These are phyloP conservation scores for Pangasius krempfi DNA, from an alignment of 2,797 vertebrate species.

Conservation along the genomic window DNA sequence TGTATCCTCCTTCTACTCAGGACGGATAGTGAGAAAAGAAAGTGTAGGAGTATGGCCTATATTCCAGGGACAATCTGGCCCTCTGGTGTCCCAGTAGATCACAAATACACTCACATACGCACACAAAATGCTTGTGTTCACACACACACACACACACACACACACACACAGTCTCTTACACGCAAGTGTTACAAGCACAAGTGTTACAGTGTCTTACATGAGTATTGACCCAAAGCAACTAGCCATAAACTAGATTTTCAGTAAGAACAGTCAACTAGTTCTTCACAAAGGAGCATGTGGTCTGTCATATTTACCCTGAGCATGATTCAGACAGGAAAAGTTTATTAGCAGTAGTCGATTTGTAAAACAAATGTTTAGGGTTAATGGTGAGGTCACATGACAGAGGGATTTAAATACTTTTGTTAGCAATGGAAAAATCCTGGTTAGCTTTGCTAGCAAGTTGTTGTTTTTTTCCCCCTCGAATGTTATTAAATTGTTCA, in stretches of 20 bases:
- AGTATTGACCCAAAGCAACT: not conserved
- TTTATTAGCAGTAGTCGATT: not conserved
- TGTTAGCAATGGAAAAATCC: not conserved
- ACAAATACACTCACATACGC: conserved; percentile 41
- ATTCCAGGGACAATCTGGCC: conserved; percentile 70
- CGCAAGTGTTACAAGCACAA: not conserved
- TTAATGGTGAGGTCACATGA: not conserved
- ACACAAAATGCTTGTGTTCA: conserved; percentile 47
- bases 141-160: conserved; percentile 54
- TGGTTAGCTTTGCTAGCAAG: not conserved
- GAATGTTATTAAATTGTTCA: not conserved
- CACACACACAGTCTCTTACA: conserved; percentile 39
- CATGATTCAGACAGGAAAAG: not conserved
- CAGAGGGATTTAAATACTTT: not conserved
- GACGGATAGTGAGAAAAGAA: conserved; percentile 27
- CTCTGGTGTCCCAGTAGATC: conserved; percentile 69
- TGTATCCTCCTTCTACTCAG: conserved; percentile 11
- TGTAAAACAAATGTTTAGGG: not conserved
- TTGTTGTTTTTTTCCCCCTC: not conserved
- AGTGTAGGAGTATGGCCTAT: conserved; percentile 55
- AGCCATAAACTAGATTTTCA: not conserved
- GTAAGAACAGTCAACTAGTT: not conserved
- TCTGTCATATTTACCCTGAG: not conserved
- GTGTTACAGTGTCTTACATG: not conserved
- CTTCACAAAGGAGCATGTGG: not conserved